Percentiles rank a stretch among this genome's conserved stretches.
These are phyloP conservation scores for Callosobruchus maculatus DNA, from an alignment of 2,888 invertebrate species.

Conservation along the genomic window DNA sequence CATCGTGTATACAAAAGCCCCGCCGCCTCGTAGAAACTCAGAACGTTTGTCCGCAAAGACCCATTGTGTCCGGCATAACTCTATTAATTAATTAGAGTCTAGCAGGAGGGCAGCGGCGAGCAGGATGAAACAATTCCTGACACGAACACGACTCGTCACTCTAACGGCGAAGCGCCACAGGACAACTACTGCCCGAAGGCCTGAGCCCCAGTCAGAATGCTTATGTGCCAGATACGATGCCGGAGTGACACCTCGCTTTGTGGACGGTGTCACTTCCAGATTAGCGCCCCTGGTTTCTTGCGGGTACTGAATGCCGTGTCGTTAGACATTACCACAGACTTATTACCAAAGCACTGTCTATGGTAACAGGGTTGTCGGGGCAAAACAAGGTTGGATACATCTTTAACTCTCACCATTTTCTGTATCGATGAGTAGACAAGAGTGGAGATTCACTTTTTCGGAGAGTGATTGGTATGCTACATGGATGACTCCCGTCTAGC, in stretches of 20 bases:
- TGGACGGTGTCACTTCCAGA: not conserved
- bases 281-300: not conserved
- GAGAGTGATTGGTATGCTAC: too few species aligned
- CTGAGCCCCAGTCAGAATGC: not conserved
- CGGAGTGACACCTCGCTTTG: not conserved
- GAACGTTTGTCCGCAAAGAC: not conserved
- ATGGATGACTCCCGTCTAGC: too few species aligned
- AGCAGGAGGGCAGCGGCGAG: not conserved
- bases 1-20: not conserved
- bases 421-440: too few species aligned
- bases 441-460: too few species aligned
- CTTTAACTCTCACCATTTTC: too few species aligned
- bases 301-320: not conserved
- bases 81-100: constrained; percentile 37
- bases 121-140: constrained; percentile 29
- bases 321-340: not conserved
- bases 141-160: constrained; percentile 31
- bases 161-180: constrained; percentile 3
- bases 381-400: too few species aligned
- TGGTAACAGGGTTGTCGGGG: too few species aligned
- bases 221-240: not conserved
- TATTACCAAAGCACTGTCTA: too few species aligned
- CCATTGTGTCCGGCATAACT: constrained; percentile 25
- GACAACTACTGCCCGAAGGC: not conserved
- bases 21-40: not conserved